phyloP scores from a whole-genome alignment of 35 echinoderm and acorn worm genomes.

The Heliocidaris erythrogramma region DNA sequence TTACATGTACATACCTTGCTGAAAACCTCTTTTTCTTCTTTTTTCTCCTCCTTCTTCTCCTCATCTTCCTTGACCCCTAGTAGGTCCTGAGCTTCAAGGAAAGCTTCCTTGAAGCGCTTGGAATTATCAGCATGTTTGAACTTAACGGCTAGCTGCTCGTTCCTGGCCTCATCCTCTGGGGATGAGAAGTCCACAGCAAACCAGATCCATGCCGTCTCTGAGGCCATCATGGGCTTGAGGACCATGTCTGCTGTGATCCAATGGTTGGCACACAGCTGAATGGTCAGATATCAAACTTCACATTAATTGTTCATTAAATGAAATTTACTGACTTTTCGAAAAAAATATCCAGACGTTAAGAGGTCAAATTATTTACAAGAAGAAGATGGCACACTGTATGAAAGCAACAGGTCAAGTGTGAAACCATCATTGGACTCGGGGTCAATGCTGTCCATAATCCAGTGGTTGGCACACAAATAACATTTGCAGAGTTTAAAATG shows the following conservation, averaged over 20 bases:
- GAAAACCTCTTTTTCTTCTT: not conserved
- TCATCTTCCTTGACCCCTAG: not conserved
- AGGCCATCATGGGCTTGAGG: slow-evolving; percentile 58
- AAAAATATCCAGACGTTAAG: no score
- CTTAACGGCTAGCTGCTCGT: slow-evolving; percentile 81
- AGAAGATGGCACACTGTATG: no score
- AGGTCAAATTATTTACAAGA: no score
- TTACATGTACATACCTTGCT: no score
- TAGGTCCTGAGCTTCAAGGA: not conserved
- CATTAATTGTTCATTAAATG: not conserved
- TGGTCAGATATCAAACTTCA: not conserved
- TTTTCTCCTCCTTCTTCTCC: not conserved
- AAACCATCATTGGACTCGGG: no score
- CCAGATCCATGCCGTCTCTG: slow-evolving; percentile 83
- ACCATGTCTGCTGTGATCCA: slow-evolving; percentile 68
- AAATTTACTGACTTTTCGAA: not conserved
- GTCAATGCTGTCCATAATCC: no score
- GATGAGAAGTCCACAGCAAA: slow-evolving; percentile 70
- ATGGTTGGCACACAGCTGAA: slow-evolving; percentile 80
- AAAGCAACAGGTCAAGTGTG: no score
- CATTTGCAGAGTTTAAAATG: no score
- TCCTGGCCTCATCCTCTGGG: slow-evolving; percentile 54
- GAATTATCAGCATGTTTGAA: slow-evolving; percentile 53
- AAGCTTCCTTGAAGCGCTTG: not conserved
- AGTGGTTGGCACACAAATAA: no score